Base-by-base conservation (phyloP, 2,888 invertebrate species). In the Acanthoscelides obtectus region DNA sequence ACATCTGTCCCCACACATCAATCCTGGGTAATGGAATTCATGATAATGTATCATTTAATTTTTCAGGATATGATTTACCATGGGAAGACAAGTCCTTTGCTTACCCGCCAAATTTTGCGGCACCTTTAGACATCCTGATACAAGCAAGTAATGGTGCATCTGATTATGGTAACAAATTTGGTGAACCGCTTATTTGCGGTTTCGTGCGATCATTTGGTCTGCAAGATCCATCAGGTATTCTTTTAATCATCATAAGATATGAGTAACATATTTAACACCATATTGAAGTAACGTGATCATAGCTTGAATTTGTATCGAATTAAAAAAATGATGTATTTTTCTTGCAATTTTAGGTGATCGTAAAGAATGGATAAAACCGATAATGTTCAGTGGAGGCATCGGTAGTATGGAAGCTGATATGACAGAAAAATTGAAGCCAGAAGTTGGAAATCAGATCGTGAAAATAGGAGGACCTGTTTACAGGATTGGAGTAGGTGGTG, bases 101-200 rank as follows among this genome's bases (percentile, higher is more conserved):
- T 69, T 98, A 99, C 86, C 98, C 99, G 0, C 86, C 86, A 64
- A 97, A 97, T 78, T 96, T 99, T 86, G 98, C 98, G 0, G 88
- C 90, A 0, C 97, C 99, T 0, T 86, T 96, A 19, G 93, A 97
- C 83, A 92, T 99, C 67, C 90, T 96, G 21, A 92, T 99, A 25
- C 97, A 98, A 85, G 99, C 98, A 0, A 97, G 97, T 84, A 96
- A 99, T 84, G 99, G 99, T 0, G 99, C 98, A 2, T 98, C 98
- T 0, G 99, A 99, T 84, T 99, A 99, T 85, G 99, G 99, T 6
- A 99, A 99, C 86, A 99, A 99, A 87, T 99, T 99, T 86, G 99
- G 98, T 0, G 99, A 99, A 84, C 99, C 99, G 0, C 89, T 99
- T 0, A 90, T 99, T 75, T 86, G 89, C 80, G 99, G 99, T 5